These are phyloP conservation scores for Metallyticus violacea DNA, from an alignment of 2,888 invertebrate species.

Conservation along the genomic window DNA sequence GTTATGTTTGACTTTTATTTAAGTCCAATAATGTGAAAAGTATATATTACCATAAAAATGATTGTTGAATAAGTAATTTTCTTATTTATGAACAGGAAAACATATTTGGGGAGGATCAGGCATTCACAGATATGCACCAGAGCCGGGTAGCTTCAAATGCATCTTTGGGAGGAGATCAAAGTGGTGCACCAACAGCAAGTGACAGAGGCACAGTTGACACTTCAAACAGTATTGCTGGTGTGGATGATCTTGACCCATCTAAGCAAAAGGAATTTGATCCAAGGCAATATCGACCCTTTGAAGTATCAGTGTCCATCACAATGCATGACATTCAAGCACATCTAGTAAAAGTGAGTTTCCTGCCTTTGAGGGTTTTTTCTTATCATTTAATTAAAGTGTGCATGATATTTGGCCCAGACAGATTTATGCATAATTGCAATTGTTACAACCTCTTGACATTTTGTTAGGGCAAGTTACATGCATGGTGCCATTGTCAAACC, in stretches of 20 bases:
- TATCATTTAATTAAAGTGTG: neutral
- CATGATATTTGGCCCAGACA: no score
- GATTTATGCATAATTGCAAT: no score
- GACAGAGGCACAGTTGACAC: constrained; percentile 44
- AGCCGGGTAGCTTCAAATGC: constrained; percentile 19
- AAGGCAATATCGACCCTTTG: constrained; percentile 81
- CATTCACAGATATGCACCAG: constrained; percentile 88
- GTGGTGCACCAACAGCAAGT: constrained; percentile 44
- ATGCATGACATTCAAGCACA: constrained; percentile 96
- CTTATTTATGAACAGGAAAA: constrained; percentile 66
- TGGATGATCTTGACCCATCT: constrained; percentile 30
- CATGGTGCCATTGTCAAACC: no score
- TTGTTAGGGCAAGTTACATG: no score
- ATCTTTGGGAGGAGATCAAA: constrained; percentile 30
- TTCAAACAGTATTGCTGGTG: constrained; percentile 46
- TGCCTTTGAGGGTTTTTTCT: no score
- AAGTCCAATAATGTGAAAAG: no score
- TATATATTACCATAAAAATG: neutral
- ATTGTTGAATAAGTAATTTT: neutral
- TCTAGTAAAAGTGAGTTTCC: constrained; percentile 65
- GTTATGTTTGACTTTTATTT: no score
- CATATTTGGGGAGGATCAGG: constrained; percentile 95
- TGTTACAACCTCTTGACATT: no score
- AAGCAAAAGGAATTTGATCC: constrained; percentile 59
- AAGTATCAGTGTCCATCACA: constrained; percentile 88